Evolutionary conservation across 2,113 vertebrate species (phyloP), one percentile per base, ranked within the genome.

Genomic region (Amphiprion percula): DNA sequence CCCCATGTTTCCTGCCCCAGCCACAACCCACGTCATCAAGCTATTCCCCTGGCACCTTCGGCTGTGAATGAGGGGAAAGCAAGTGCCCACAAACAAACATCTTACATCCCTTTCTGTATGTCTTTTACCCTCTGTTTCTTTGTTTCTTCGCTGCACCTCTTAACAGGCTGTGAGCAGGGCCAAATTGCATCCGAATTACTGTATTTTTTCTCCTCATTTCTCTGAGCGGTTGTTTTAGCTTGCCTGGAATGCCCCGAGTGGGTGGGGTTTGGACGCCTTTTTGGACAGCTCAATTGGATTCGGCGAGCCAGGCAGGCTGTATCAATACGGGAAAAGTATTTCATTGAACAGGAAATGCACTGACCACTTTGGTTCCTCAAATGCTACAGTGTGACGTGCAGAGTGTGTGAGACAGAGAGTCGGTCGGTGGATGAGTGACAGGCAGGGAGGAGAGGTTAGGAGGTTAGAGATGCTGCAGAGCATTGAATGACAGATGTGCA

Each of bases 11-110:
- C 94, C 94, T 94, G 89, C 77, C 77, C 68, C 83, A 90, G 91
- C 94, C 94, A 79, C 94, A 95, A 91, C 66, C 66, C 68, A 91
- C 94, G 92, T 95, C 94, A 95, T 69, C 65, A 6, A 79, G 68
- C 88, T 80, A 80, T 80, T 91, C 90, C 94, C 85, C 68, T 76
- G 80, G 83, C 83, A 85, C 82, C 55, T 71, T 47, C 0, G 69
- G 63, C 58, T 75, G 70, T 73, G 80, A 87, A 77, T 67, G 69
- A 80, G 74, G 72, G 58, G 80, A 70, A 56, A 77, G 65, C 74
- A 68, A 79, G 77, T 62, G 78, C 65, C 79, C 77, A 80, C 88
- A 90, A 88, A 92, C 88, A 89, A 85, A 90, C 89, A 89, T 80
- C 82, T 70, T 62, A 65, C 78, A 62, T 79, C 71, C 28, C 83